phyloP scores from a whole-genome alignment of 2,797 vertebrate species.

The Danio tinwini region DNA sequence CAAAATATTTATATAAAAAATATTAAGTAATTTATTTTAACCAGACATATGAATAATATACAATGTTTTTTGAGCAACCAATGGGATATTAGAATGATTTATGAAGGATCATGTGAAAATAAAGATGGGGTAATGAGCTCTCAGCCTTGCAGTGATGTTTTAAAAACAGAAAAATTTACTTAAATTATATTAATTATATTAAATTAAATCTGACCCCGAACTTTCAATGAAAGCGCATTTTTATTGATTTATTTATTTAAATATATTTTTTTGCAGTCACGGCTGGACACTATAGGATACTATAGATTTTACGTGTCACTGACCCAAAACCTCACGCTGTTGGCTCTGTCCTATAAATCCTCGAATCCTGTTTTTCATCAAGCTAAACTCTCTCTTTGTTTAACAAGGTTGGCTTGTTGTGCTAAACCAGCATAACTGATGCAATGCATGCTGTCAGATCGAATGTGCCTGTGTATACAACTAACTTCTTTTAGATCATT shows the following conservation, averaged over 20 bases:
- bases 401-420: constrained; percentile 3
- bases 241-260: not conserved
- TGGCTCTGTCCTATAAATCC: constrained; percentile 30
- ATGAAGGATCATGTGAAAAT: too few relatives aligned
- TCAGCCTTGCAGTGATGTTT: not conserved
- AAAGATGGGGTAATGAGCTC: too few relatives aligned
- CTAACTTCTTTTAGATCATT: constrained; percentile 8
- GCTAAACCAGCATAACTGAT: not conserved
- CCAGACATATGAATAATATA: too few relatives aligned
- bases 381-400: not conserved
- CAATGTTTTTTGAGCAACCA: too few relatives aligned
- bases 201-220: too few relatives aligned
- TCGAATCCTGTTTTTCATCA: not conserved
- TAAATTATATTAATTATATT: not conserved
- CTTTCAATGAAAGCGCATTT: too few relatives aligned
- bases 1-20: too few relatives aligned
- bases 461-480: not conserved
- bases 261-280: not conserved
- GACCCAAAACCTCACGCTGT: constrained; percentile 41
- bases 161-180: not conserved
- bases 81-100: too few relatives aligned
- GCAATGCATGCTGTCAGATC: constrained; percentile 18
- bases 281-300: not conserved
- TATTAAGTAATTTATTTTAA: too few relatives aligned
- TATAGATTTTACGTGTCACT: not conserved